phyloP scores from a whole-genome alignment of 2,888 invertebrate species.

The Hypselothyrea guttata region DNA sequence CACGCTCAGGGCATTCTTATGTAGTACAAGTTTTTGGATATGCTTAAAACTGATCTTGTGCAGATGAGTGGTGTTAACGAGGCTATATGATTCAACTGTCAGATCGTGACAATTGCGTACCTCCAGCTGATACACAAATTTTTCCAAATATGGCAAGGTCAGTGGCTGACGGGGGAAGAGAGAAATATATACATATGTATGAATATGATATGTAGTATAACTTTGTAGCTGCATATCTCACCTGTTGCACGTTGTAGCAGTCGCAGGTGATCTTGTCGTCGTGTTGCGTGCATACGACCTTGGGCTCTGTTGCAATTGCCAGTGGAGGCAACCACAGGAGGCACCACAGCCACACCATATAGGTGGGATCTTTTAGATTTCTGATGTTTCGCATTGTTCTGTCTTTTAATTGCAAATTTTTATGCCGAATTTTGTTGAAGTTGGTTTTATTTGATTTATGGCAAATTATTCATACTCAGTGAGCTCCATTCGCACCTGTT shows the following conservation, averaged over 20 bases:
- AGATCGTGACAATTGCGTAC: constrained; percentile 87
- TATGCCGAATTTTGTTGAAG: background rate
- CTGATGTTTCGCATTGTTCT: constrained; percentile 59
- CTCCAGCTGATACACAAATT: constrained; percentile 84
- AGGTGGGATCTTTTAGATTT: constrained; percentile 68
- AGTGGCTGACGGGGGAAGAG: constrained; percentile 83
- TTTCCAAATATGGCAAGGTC: constrained; percentile 83
- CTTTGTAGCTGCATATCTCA: constrained; percentile 52
- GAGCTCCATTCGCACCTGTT: constrained; percentile 5
- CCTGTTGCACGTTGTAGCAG: constrained; percentile 79
- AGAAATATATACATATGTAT: background rate
- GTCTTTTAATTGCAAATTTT: constrained; percentile 17
- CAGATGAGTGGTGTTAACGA: constrained; percentile 85
- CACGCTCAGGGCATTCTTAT: constrained; percentile 86
- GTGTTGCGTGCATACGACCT: constrained; percentile 78
- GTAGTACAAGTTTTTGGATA: constrained; percentile 85
- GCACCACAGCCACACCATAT: constrained; percentile 12
- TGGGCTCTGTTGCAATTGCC: constrained; percentile 31
- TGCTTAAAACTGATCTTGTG: constrained; percentile 86
- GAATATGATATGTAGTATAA: background rate
- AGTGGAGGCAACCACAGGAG: constrained; percentile 16
- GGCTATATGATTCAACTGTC: constrained; percentile 84
- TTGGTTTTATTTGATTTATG: constrained; percentile 8
- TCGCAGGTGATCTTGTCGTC: constrained; percentile 81
- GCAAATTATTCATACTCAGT: constrained; percentile 25